Evolutionary conservation across 2,888 invertebrate genomes (phyloP), one percentile per base, ranked within the genome.

Genomic region (Axea sp.): DNA sequence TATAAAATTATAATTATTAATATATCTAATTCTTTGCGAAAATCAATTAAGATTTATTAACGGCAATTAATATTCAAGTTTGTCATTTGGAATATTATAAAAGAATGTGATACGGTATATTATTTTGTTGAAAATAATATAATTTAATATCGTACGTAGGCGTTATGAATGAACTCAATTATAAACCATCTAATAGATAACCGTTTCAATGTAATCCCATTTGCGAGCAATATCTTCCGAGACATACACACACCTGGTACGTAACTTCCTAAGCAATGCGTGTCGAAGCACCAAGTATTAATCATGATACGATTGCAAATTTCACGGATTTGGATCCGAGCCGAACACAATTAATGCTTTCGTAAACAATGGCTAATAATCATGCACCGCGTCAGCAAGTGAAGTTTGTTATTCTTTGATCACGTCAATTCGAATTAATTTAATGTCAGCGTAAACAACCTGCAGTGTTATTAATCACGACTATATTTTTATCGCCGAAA

Each of bases 201-300:
- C 43, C 33, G 41, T 39, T 30, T 62, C 22, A 19, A 39, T 39
- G 24, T 51, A 30, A 33, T n/a, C 51, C 26, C 43, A 33, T 53
- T 55, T 47, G 41, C n/a, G n/a, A n/a, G n/a, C 53, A 55, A 45
- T 55, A 47, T 55, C 65, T 65, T 55, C 8, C 55, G 45, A 45
- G 39, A 39, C 65, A n/a, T n/a, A n/a, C n/a, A n/a, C n/a, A n/a
- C n/a, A 67, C 65, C 65, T 67, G 65, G 65, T 39, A 37, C 47
- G 39, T 67, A 67, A 26, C 31, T 24, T 47, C 30, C 47, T 9
- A 17, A 67, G 45, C 41, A 47, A 24, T 39, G 67, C 49, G 49
- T 41, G 57, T 39, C 65, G 41, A 49, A 57, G 33, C 41, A 37
- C 45, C 37, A 12, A 11, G 35, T 37, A 65, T 65, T 65, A 55